Conservation (phyloP, 2,113 vertebrate species). For the Elachura formosa region DNA sequence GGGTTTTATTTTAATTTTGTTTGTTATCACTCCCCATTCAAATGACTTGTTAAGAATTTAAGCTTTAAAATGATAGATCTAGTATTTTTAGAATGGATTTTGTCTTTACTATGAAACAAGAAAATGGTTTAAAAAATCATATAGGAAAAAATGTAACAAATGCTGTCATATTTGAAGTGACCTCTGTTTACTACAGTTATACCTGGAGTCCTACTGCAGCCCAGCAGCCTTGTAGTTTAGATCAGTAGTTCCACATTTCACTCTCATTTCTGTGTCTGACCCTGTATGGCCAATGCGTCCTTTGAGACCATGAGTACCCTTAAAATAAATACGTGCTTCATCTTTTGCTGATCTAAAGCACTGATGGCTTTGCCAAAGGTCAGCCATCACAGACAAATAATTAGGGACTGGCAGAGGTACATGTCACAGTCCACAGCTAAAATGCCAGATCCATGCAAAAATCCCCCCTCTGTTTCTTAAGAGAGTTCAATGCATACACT, state of each 20-base stretch:
- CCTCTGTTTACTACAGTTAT: neutral
- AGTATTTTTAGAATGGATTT: neutral
- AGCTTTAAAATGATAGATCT: neutral
- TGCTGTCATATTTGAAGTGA: neutral
- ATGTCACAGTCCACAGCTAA: neutral
- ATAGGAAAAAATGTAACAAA: neutral
- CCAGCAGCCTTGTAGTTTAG: neutral
- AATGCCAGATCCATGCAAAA: neutral
- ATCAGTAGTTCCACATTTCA: neutral
- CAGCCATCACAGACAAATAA: neutral
- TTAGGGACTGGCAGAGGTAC: neutral
- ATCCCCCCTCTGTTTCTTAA: fast-evolving
- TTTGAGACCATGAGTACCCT: neutral
- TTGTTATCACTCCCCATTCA: neutral
- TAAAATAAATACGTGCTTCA: neutral
- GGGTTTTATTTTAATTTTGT: neutral
- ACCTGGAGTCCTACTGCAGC: neutral
- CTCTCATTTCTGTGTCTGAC: neutral
- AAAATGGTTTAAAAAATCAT: neutral
- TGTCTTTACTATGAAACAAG: neutral
- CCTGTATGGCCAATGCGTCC: neutral
- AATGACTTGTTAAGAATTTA: neutral
- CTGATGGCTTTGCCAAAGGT: neutral
- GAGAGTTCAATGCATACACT: neutral
- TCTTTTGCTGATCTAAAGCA: neutral